Evolutionary conservation across 2,113 vertebrate genomes (phyloP).

Genomic region (Perognathus longimembris): DNA sequence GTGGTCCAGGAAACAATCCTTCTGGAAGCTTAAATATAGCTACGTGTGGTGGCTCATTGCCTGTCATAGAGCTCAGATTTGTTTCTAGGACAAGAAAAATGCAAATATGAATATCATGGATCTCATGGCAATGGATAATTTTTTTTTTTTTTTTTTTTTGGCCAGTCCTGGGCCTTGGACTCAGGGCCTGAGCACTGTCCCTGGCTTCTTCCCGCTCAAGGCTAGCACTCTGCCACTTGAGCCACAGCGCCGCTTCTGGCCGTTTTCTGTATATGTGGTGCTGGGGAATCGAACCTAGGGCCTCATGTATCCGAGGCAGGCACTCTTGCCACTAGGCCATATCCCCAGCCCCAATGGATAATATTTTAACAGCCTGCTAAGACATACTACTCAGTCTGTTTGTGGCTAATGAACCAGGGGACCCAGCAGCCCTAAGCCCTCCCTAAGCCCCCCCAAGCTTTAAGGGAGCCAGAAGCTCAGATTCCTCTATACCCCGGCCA

Average conservation of each 20-base stretch:
- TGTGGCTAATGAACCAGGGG: not conserved
- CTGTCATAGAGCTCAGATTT: not conserved
- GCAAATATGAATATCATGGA: not conserved
- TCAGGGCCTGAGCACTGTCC: too few species aligned
- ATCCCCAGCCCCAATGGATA: too few species aligned
- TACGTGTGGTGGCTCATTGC: too few species aligned
- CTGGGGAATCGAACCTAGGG: too few species aligned
- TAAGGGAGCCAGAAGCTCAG: not conserved
- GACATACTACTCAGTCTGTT: not conserved
- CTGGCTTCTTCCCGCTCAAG: too few species aligned
- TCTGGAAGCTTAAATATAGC: not conserved
- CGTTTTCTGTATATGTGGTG: too few species aligned
- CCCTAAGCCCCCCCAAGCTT: not conserved
- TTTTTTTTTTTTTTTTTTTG: too few species aligned
- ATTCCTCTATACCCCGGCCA: not conserved
- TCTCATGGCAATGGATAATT: not conserved
- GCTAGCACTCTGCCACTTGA: too few species aligned
- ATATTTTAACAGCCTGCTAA: not conserved
- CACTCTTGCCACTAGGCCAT: too few species aligned
- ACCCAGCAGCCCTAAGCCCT: not conserved
- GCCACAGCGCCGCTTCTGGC: too few species aligned
- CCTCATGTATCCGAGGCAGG: too few species aligned
- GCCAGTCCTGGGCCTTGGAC: too few species aligned
- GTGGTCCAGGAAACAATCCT: not conserved
- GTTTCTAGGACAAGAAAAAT: constrained; percentile 20